Evolutionary conservation across 2,113 vertebrate species (phyloP), one percentile per base, ranked within the genome.

Genomic region (Albula glossodonta): DNA sequence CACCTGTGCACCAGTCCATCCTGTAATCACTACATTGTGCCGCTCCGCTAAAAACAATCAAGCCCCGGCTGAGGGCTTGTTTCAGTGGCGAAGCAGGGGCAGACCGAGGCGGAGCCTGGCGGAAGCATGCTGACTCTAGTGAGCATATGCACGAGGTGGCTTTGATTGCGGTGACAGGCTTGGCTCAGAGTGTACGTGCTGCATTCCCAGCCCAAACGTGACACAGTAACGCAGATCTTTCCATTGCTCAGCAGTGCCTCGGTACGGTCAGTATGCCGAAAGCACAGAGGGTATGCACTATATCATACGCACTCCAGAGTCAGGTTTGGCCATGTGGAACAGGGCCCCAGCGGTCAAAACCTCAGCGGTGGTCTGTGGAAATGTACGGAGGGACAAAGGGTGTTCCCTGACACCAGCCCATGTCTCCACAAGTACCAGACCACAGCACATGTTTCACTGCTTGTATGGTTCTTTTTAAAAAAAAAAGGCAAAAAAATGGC

Each of bases 11-110:
- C 84, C 89, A 89, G 86, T 85, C 81, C 83, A 10, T 92, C 87
- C 88, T 91, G 91, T 92, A 92, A 93, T 92, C 89, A 90, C 89
- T 91, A 87, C 90, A 86, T 88, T 78, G 91, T 92, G 91, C 82
- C 86, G 91, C 92, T 91, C 91, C 89, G 91, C 92, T 92, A 88
- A 88, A 90, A 92, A 89, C 90, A 70, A 70, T 70, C 19, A n/a
- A 22, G 2, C 63, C 70, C 70, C 70, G 1, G 8, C 5, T 9
- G 70, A 19, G 31, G 70, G 90, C 90, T 90, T 78, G 84, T 7
- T 50, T 7, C n/a, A 79, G 70, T 50, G 80, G 89, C 78, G 90
- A 88, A 90, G 85, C 66, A 80, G 50, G 7, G 57, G 8, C 13
- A 15, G 84, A 41, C 6, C 25, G 17, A 51, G 10, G 85, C 70